Base-by-base conservation (phyloP, 1,140 invertebrate genomes). In the Hypothenemus hampei region DNA sequence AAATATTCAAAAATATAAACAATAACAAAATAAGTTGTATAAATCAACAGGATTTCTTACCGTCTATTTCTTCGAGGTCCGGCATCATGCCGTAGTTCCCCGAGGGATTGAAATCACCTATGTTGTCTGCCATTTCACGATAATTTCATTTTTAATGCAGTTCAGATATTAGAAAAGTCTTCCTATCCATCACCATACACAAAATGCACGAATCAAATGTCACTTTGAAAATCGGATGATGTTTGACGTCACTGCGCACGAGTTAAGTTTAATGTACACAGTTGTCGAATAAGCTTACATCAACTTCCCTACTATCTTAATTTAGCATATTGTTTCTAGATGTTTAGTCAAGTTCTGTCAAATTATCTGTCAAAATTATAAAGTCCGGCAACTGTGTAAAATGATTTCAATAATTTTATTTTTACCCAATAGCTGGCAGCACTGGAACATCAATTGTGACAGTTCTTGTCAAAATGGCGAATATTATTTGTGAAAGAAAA, bases 31-130 rank as follows among this genome's bases (percentile, higher is more conserved):
- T 18, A 54, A 35, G 31, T 21, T 31, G 47, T 15, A 51, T 54
- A 31, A 58, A 45, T 29, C 49, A 23, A 19, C 49, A 26, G 4
- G 16, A 11, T 46, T 22, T 59, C 65, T 65, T 65, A 72, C 71
- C 71, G 46, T 72, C 71, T 23, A 72, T 63, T 19, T 62, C 67
- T 15, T 50, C 55, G 10, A 72, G 47, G 39, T 70, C 69, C 4
- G 47, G 31, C 31, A 70, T 58, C 24, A 70, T 57, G 49, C 69
- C 67, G 53, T 69, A 71, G 36, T 66, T 67, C 45, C 61, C 68
- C n/a, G 48, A 29, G 4, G 60, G 10, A 10, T 48, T 16, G 49
- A 69, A 67, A 40, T 64, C 58, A 43, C 58, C 57, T 15, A 47
- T 50, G 45, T 64, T 64, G 40, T 67, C 69, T 44, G 61, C 60